Evolutionary conservation across 2,113 vertebrate genomes (phyloP).

Genomic region (Aviceda subcristata): DNA sequence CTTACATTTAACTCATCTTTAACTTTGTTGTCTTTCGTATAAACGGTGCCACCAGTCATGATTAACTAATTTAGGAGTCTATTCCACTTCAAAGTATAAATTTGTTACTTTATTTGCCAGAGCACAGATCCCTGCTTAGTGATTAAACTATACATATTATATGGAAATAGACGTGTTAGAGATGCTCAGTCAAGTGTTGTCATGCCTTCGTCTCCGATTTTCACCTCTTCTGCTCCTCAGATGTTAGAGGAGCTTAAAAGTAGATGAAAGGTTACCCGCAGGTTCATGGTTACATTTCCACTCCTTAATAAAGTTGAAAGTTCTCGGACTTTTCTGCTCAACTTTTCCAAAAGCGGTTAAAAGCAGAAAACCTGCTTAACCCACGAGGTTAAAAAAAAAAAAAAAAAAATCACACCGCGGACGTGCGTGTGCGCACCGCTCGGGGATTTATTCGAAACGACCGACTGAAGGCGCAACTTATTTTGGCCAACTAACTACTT

Average conservation of each 20-base stretch:
- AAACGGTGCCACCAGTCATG: fast-evolving
- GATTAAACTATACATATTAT: not conserved
- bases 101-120: not conserved
- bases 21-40: not conserved
- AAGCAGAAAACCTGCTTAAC: not conserved
- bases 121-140: not conserved
- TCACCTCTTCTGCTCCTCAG: not conserved
- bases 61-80: not conserved
- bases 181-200: fast-evolving
- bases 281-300: not conserved
- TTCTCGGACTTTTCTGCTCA: not conserved
- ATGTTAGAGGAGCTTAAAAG: too few relatives aligned
- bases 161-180: not conserved
- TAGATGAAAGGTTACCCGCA: fast-evolving
- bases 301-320: not conserved
- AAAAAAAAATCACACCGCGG: fast-evolving
- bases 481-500: not conserved
- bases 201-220: not conserved
- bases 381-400: not conserved
- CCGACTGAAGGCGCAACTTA: fast-evolving
- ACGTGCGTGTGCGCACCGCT: fast-evolving
- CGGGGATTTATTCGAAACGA: too few relatives aligned
- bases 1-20: not conserved
- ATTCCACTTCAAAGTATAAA: not conserved
- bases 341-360: not conserved